Conservation (phyloP, 2,888 invertebrate genomes). For the Eulithis testata region DNA sequence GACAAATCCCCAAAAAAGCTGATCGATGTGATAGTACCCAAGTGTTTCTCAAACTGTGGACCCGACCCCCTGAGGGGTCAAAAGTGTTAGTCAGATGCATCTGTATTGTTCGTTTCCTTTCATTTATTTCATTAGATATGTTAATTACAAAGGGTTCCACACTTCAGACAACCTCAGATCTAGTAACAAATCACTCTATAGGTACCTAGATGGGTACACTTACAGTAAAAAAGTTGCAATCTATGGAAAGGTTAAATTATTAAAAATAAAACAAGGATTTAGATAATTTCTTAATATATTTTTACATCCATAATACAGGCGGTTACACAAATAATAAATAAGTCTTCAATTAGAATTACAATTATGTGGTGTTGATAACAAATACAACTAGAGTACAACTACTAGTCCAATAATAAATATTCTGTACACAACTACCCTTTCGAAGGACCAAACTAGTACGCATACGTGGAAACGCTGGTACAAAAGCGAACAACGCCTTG, state of each 20-base stretch:
- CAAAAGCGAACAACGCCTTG: not conserved
- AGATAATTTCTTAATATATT: conserved; percentile 80
- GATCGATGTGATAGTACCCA: too few relatives aligned
- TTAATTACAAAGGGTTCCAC: too few relatives aligned
- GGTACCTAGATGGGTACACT: too few relatives aligned
- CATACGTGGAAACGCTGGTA: not conserved
- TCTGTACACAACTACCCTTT: conserved; percentile 19
- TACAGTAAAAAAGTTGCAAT: too few relatives aligned
- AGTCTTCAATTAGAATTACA: conserved; percentile 60
- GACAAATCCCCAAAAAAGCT: too few relatives aligned
- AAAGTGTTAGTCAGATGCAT: too few relatives aligned
- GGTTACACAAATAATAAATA: conserved; percentile 84
- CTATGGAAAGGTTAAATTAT: not conserved
- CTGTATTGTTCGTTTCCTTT: too few relatives aligned
- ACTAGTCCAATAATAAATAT: conserved; percentile 38
- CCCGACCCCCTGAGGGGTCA: too few relatives aligned
- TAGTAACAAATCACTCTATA: too few relatives aligned
- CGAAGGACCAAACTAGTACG: conserved; percentile 5
- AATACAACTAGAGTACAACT: conserved; percentile 35
- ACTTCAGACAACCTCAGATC: too few relatives aligned
- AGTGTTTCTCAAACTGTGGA: too few relatives aligned
- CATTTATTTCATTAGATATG: too few relatives aligned
- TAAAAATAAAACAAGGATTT: conserved; percentile 50
- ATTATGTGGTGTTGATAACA: conserved; percentile 59
- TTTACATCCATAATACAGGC: conserved; percentile 83